phyloP scores from a whole-genome alignment of 2,888 invertebrate genomes.

The Rhogogaster chlorosoma region DNA sequence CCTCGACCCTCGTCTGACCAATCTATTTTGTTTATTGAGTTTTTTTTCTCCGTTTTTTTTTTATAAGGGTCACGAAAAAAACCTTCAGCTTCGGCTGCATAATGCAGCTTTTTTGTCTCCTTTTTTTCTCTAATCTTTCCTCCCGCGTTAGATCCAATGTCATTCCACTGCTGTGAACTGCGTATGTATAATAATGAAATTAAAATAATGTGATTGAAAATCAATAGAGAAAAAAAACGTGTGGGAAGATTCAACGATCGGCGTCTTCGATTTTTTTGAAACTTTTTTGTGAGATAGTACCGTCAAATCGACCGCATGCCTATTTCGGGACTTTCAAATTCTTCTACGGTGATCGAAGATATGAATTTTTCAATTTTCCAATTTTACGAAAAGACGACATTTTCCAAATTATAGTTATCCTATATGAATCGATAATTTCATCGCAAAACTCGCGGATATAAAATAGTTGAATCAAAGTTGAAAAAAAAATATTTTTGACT shows the following conservation, averaged over 20 bases:
- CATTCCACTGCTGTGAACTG: neutral
- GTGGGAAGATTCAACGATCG: neutral
- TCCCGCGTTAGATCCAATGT: neutral
- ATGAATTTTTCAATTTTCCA: neutral
- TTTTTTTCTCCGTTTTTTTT: neutral
- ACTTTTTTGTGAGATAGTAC: neutral
- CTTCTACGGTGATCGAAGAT: neutral
- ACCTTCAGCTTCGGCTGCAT: neutral
- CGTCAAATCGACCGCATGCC: neutral
- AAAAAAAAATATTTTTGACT: neutral
- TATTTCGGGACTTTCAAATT: neutral
- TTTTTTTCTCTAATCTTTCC: neutral
- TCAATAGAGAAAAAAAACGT: neutral
- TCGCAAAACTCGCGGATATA: neutral
- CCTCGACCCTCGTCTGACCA: neutral
- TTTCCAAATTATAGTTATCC: neutral
- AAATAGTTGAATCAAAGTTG: neutral
- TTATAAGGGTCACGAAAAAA: neutral
- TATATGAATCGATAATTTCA: neutral
- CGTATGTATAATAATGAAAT: neutral
- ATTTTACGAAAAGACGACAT: neutral
- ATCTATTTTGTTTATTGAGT: neutral
- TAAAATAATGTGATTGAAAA: neutral
- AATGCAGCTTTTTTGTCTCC: neutral
- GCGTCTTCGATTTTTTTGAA: neutral